A percentile compares a stretch with the other conserved stretches of the same genome.
These are phyloP conservation scores for Pogona vitticeps DNA, from an alignment of 2,113 vertebrate species.

Conservation along the genomic window DNA sequence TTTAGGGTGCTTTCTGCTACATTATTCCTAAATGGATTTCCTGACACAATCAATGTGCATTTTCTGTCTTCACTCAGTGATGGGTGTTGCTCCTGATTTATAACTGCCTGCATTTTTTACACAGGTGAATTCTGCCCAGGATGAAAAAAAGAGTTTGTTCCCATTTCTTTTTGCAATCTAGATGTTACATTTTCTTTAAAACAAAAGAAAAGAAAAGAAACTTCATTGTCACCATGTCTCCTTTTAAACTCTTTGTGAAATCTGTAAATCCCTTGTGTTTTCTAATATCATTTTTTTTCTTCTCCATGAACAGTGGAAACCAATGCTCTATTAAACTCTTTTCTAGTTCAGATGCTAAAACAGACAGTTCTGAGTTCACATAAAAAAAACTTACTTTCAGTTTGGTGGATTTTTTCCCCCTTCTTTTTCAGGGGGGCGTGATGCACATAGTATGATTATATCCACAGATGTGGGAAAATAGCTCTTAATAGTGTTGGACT, in stretches of 20 bases:
- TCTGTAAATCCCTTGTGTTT: background rate
- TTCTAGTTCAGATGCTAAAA: background rate
- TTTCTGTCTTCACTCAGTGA: too few relatives aligned
- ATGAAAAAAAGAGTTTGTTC: too few relatives aligned
- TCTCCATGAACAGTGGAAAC: constrained; percentile 42
- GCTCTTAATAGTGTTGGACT: constrained; percentile 29
- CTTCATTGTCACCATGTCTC: background rate
- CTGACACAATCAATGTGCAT: too few relatives aligned
- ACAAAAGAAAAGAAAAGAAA: too few relatives aligned
- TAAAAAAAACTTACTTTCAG: constrained; percentile 41
- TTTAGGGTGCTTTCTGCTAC: too few relatives aligned
- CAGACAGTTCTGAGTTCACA: background rate
- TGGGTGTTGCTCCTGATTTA: too few relatives aligned
- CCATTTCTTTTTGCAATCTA: background rate
- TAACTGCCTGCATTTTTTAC: too few relatives aligned
- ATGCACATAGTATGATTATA: constrained; percentile 42
- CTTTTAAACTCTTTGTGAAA: background rate
- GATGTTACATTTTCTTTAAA: background rate
- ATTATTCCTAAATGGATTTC: too few relatives aligned
- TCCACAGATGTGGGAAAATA: constrained; percentile 20
- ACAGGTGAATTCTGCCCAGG: too few relatives aligned
- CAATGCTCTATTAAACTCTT: constrained; percentile 44
- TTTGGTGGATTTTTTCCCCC: background rate
- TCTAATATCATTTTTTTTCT: background rate
- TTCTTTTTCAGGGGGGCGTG: too few relatives aligned